Evolutionary conservation across 2,797 vertebrate species (phyloP).

Genomic region (Rhinoraja longicauda): DNA sequence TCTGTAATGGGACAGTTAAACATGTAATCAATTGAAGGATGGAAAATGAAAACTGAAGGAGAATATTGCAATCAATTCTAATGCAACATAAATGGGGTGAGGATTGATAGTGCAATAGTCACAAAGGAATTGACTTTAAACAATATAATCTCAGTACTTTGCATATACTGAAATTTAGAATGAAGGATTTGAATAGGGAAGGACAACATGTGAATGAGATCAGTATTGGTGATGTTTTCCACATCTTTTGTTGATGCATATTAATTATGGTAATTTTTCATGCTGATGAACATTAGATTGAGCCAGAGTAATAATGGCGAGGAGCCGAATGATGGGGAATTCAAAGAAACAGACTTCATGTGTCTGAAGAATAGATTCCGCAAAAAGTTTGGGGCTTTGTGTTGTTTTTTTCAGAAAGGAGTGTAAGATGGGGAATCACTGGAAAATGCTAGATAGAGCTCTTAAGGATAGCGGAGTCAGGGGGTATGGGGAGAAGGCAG

Average conservation of each 20-base stretch:
- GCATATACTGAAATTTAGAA: neutral
- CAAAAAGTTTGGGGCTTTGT: neutral
- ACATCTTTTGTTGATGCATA: neutral
- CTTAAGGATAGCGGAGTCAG: no score
- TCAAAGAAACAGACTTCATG: neutral
- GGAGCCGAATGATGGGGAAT: neutral
- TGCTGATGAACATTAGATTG: neutral
- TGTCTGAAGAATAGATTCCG: neutral
- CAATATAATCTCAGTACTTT: neutral
- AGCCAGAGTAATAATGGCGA: neutral
- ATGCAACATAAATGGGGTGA: neutral
- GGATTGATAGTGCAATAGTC: neutral
- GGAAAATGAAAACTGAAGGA: neutral
- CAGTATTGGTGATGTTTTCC: neutral
- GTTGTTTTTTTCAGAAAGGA: neutral
- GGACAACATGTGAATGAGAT: neutral
- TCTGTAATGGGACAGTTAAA: neutral
- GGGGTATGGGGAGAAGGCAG: no score
- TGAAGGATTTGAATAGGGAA: neutral
- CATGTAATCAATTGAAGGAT: neutral
- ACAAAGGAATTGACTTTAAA: neutral
- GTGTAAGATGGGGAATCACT: neutral
- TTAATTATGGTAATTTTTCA: neutral
- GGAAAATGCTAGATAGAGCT: no score
- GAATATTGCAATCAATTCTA: neutral